A percentile compares a stretch with the other conserved stretches of the same genome.
Conservation (phyloP, 2,888 invertebrate genomes). For the Lamproptera curius region DNA sequence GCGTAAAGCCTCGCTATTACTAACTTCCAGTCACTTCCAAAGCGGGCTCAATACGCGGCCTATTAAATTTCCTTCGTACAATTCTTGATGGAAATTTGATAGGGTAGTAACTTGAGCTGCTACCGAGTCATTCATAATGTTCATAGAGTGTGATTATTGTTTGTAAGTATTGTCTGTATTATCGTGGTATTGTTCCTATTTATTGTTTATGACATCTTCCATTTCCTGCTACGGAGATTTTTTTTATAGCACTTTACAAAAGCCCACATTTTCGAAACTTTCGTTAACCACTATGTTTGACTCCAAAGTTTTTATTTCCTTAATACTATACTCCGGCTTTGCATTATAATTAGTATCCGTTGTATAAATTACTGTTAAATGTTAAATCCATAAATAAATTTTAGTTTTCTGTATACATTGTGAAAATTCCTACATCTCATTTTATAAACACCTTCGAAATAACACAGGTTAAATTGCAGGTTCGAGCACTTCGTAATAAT, state of each 20-base stretch:
- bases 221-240: neutral
- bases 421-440: too few species aligned
- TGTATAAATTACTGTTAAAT: too few species aligned
- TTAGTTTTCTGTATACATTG: too few species aligned
- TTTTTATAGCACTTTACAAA: too few species aligned
- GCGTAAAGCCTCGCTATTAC: slow-evolving; percentile 3
- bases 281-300: too few species aligned
- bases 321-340: neutral
- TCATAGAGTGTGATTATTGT: neutral
- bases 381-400: too few species aligned
- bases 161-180: neutral
- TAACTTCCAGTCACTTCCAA: slow-evolving; percentile 10
- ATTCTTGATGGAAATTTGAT: slow-evolving; percentile 7
- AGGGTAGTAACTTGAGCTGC: neutral
- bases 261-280: too few species aligned
- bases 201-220: neutral
- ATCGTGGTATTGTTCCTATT: neutral
- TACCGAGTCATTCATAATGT: neutral
- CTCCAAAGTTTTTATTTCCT: neutral
- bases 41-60: slow-evolving; percentile 4
- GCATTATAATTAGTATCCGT: neutral
- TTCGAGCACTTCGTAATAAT: neutral
- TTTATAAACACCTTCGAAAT: too few species aligned
- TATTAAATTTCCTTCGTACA: slow-evolving; percentile 8
- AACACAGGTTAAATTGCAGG: too few species aligned